Conservation (phyloP, 2,113 vertebrate genomes). For the Bubo blakistoni region DNA sequence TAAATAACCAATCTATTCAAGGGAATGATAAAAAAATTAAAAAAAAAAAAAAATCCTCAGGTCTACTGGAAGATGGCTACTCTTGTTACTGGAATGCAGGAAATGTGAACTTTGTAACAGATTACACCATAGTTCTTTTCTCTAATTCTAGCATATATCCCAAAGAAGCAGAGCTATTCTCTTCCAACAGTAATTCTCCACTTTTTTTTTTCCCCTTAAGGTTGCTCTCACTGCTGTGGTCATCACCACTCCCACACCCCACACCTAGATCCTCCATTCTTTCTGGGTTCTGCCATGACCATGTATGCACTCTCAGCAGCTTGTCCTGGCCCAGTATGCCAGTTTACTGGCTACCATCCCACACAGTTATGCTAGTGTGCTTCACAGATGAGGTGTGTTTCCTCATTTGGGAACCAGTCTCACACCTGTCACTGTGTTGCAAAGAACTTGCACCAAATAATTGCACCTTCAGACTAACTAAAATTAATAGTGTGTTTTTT, state of each 20-base stretch:
- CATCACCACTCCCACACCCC: fast-evolving
- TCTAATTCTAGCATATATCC: not conserved
- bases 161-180: not conserved
- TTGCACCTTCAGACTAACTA: not conserved
- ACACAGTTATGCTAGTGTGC: not conserved
- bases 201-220: fast-evolving
- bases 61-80: not conserved
- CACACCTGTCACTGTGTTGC: not conserved
- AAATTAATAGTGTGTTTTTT: not conserved
- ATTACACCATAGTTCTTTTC: not conserved
- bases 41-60: not conserved
- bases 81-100: not conserved
- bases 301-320: not conserved
- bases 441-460: not conserved
- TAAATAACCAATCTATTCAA: not conserved
- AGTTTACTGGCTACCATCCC: not conserved
- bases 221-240: not conserved
- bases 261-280: not conserved
- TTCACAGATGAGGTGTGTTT: not conserved
- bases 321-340: not conserved
- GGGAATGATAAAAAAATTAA: not conserved
- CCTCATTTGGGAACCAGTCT: not conserved
- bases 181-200: not conserved
- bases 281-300: not conserved
- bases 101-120: not conserved